phyloP scores from a whole-genome alignment of 2,888 invertebrate genomes.

The Pomacea canaliculata region DNA sequence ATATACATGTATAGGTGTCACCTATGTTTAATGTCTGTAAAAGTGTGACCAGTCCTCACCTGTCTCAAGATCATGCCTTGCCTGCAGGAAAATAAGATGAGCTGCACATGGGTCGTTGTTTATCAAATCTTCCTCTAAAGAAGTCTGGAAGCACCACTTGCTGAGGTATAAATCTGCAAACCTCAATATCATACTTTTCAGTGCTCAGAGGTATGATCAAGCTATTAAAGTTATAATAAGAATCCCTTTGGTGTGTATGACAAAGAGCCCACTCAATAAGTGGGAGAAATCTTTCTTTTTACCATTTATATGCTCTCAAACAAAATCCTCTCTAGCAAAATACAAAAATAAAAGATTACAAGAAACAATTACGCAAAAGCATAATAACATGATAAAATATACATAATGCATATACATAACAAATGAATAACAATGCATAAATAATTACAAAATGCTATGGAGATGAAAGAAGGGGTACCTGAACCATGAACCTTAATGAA shows the following conservation, averaged over 20 bases:
- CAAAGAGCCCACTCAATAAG: no score
- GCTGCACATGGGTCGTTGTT: slow-evolving; percentile 23
- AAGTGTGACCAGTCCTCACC: slow-evolving; percentile 13
- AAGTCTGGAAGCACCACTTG: slow-evolving; percentile 29
- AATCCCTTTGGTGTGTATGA: no score
- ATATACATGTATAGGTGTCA: neutral
- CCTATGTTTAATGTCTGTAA: neutral
- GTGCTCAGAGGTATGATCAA: neutral
- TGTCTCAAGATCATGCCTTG: slow-evolving; percentile 19
- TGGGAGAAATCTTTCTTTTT: no score
- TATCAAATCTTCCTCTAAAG: slow-evolving; percentile 22
- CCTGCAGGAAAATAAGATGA: slow-evolving; percentile 31
- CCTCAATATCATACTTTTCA: neutral
- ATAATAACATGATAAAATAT: no score
- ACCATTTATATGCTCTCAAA: no score
- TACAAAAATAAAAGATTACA: no score
- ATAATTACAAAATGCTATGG: no score
- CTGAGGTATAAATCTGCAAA: slow-evolving; percentile 25
- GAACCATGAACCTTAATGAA: neutral
- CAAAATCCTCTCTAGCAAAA: no score
- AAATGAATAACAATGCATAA: no score
- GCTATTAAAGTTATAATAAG: no score
- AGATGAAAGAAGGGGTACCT: neutral
- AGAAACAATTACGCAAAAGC: no score
- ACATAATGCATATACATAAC: no score